Percentiles rank a stretch among this genome's conserved stretches.
phyloP scores from a whole-genome alignment of 2,888 invertebrate genomes.

The Bellardia pandia region DNA sequence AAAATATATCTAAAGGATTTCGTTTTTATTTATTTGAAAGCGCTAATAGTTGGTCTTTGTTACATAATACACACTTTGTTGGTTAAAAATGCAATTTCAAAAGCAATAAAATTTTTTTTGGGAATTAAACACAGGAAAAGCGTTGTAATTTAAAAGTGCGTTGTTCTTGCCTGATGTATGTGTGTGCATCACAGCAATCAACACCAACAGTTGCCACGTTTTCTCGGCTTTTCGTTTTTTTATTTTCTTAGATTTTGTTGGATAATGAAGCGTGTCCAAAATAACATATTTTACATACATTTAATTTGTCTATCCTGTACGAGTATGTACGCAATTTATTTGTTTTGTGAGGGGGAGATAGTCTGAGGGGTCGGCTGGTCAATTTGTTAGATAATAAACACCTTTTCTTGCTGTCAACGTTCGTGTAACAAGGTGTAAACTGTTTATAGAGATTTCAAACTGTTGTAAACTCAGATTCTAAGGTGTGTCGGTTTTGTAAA shows the following conservation, averaged over 20 bases:
- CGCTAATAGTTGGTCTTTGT: constrained; percentile 42
- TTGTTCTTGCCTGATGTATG: constrained; percentile 8
- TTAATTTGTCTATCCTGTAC: constrained; percentile 57
- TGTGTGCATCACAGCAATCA: constrained; percentile 55
- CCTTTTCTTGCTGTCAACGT: constrained; percentile 14
- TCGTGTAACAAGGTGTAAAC: constrained; percentile 53
- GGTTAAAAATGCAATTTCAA: constrained; percentile 76
- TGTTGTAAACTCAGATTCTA: background rate
- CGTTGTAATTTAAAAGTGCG: constrained; percentile 64
- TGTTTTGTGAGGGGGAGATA: background rate
- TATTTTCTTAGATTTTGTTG: constrained; percentile 28
- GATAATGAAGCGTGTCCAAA: constrained; percentile 72
- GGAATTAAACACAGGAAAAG: constrained; percentile 59
- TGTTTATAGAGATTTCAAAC: constrained; percentile 49
- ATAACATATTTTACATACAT: constrained; percentile 67
- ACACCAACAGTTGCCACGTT: constrained; percentile 67
- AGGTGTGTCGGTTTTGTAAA: background rate
- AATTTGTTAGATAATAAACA: constrained; percentile 45
- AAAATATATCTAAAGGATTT: constrained; percentile 53
- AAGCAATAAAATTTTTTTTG: constrained; percentile 76
- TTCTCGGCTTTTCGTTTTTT: constrained; percentile 35
- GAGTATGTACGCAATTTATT: constrained; percentile 46
- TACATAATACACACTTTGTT: constrained; percentile 13
- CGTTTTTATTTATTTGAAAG: constrained; percentile 39
- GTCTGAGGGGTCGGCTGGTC: background rate